Evolutionary conservation across 2,113 vertebrate species (phyloP), one percentile per base, ranked within the genome.

Genomic region (Tapirus terrestris): DNA sequence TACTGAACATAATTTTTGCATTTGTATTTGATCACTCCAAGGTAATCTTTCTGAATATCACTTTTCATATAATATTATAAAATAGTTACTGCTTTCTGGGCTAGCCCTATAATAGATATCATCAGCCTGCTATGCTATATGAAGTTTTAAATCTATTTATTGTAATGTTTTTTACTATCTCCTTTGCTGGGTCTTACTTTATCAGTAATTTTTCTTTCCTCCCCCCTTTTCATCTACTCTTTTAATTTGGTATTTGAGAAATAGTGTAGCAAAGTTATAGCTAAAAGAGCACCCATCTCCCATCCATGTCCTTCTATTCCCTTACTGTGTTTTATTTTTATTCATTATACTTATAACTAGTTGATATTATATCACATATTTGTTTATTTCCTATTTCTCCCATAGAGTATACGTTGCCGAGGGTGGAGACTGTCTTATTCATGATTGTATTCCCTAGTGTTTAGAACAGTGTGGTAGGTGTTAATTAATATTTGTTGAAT

Each of bases 401-500:
- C 27, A 45, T 95, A 39, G 18, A 80, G 17, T 63, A 27, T 76
- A 80, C 43, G 11, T 56, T 96, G 20, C 20, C 58, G 36, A 90
- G 53, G 21, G 20, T 76, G 80, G 68, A 70, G 61, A 82, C 56
- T 72, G 31, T 94, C 65, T 88, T 94, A 77, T 58, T 97, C 31
- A 86, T 90, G 27, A 65, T 23, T 92, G 21, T 82, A 77, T 97
- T 94, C 13, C 7, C 56, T 87, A 43, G 53, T 88, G 75, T 90
- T 96, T 94, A 92, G 65, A 93, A 81, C 6, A 97, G 65, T 81
- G 8, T 92, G 80, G 39, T 97, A 63, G 85, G 63, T 97, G 72
- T 68, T 96, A 73, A 70, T 90, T 96, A 95, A 93, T 92, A 94
- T 94, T 97, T 95, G 88, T 94, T 93, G 68, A 97, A 60, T 90